Conservation (phyloP, 2,113 vertebrate genomes). For the Psilopogon haemacephalus region DNA sequence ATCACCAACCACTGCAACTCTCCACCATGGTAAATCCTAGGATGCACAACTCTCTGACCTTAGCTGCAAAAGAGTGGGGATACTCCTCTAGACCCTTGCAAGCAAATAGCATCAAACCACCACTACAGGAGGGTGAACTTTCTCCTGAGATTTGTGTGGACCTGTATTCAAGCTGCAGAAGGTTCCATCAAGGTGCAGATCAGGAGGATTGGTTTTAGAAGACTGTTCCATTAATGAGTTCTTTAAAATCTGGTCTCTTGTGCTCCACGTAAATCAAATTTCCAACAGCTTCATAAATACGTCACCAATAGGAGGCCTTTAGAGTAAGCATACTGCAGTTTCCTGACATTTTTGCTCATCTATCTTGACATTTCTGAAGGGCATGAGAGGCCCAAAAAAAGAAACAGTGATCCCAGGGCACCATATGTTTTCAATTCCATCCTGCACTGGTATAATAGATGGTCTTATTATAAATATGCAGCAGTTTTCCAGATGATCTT, state of each 20-base stretch:
- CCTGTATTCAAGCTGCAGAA: not conserved
- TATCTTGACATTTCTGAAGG: constrained; percentile 75
- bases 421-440: constrained; percentile 74
- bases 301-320: constrained; percentile 24
- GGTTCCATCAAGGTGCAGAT: not conserved
- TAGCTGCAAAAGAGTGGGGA: not conserved
- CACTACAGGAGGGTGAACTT: not conserved
- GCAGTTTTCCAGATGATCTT: constrained; percentile 33
- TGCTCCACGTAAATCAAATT: not conserved
- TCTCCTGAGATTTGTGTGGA: not conserved
- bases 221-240: not conserved
- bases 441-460: constrained; percentile 40
- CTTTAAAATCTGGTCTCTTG: not conserved
- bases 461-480: constrained; percentile 52
- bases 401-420: constrained; percentile 60
- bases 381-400: constrained; percentile 70
- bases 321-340: constrained; percentile 62
- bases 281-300: constrained; percentile 63
- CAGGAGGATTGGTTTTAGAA: not conserved
- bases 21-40: accelerated
- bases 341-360: constrained; percentile 77
- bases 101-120: not conserved
- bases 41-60: accelerated
- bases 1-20: not conserved
- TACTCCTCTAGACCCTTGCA: not conserved